phyloP scores from a whole-genome alignment of 2,113 vertebrate species.

The Clarias macrocephalus region DNA sequence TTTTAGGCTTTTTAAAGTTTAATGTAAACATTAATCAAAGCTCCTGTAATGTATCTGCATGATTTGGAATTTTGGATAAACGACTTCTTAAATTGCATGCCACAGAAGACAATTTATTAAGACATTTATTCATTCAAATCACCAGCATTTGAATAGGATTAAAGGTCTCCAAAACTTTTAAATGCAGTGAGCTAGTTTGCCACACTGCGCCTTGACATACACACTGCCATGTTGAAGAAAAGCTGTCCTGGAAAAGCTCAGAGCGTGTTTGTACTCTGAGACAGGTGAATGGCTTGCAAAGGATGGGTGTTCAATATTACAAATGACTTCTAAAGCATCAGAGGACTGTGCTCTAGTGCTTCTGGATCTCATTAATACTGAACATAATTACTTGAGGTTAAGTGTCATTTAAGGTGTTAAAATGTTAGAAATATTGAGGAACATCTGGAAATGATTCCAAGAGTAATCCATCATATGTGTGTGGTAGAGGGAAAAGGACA shows the following conservation, averaged over 20 bases:
- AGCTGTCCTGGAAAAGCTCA: constrained; percentile 17
- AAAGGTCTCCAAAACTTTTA: not conserved
- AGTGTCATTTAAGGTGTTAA: constrained; percentile 40
- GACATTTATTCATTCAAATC: not conserved
- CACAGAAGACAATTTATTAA: not conserved
- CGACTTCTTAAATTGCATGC: not conserved
- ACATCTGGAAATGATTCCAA: constrained; percentile 31
- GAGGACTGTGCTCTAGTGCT: not conserved
- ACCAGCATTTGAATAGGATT: not conserved
- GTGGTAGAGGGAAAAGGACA: constrained; percentile 18
- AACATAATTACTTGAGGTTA: constrained; percentile 23
- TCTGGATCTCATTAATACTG: constrained; percentile 15
- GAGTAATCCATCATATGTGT: constrained; percentile 40
- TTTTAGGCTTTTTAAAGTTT: not conserved
- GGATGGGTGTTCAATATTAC: constrained; percentile 17
- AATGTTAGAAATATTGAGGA: constrained; percentile 21
- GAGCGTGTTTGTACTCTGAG: constrained; percentile 17
- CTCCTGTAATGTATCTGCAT: not conserved
- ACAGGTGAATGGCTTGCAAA: constrained; percentile 20
- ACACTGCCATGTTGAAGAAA: not conserved
- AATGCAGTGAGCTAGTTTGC: not conserved
- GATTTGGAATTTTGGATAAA: not conserved
- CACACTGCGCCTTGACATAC: constrained; percentile 13
- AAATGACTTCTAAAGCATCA: constrained; percentile 12
- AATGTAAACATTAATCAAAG: not conserved